Evolutionary conservation across 2,797 vertebrate species (phyloP).

Genomic region (Halcyon smyrnensis): DNA sequence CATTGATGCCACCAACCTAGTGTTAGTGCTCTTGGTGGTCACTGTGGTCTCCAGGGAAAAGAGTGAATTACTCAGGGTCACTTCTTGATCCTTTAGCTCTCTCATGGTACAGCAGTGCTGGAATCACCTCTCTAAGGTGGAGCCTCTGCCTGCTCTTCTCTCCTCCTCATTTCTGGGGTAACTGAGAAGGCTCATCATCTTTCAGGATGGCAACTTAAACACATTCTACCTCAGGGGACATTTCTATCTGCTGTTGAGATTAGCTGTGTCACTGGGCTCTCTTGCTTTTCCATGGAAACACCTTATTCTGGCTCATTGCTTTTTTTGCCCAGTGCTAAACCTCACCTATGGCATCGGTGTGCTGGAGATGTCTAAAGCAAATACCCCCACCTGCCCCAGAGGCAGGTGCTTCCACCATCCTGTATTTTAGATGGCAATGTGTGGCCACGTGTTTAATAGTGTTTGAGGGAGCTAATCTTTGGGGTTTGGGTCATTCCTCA

Average conservation of each 20-base stretch:
- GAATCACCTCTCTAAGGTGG: neutral
- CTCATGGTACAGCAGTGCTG: neutral
- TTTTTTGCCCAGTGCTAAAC: neutral
- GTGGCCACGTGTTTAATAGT: neutral
- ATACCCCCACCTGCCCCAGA: neutral
- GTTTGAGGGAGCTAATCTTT: neutral
- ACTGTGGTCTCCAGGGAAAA: neutral
- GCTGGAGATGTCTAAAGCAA: neutral
- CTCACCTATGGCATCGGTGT: neutral
- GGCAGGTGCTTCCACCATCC: neutral
- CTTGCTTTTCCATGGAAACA: neutral
- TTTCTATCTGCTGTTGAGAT: neutral
- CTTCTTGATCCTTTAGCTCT: neutral
- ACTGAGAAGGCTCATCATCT: neutral
- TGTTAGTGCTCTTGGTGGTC: neutral
- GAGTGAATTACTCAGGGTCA: neutral
- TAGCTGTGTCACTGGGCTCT: neutral
- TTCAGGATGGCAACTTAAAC: neutral
- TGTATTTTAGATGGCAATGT: neutral
- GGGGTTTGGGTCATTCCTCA: slow-evolving; percentile 5
- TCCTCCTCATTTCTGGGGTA: neutral
- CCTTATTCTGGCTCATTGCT: neutral
- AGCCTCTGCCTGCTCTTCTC: neutral
- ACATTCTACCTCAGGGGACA: neutral
- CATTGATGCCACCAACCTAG: neutral